These are phyloP conservation scores for Orthosia gracilis DNA, from an alignment of 2,888 invertebrate species.

Conservation along the genomic window DNA sequence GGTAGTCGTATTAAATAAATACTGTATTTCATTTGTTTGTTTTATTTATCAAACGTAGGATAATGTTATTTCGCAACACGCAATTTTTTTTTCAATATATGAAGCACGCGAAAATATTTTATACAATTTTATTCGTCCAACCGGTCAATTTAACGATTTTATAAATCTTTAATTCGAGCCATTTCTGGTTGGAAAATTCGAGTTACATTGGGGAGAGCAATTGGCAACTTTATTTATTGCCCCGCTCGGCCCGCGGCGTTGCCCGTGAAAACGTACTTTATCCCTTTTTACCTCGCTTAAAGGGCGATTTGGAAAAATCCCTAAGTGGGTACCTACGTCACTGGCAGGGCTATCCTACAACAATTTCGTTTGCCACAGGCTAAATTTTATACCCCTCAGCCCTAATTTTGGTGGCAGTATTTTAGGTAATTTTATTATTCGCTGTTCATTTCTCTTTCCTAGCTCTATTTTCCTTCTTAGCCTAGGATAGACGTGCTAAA, in stretches of 20 bases:
- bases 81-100: constrained; percentile 7
- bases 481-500: constrained; percentile 1
- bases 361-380: constrained; percentile 53
- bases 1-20: constrained; percentile 7
- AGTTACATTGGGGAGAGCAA: constrained; percentile 62
- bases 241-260: constrained; percentile 63
- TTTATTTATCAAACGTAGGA: constrained; percentile 1
- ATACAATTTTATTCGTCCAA: constrained; percentile 38
- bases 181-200: constrained; percentile 60
- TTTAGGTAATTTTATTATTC: constrained; percentile 24
- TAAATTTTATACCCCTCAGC: constrained; percentile 38
- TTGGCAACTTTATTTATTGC: constrained; percentile 69
- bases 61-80: background rate
- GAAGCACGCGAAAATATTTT: constrained; percentile 20
- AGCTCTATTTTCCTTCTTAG: background rate
- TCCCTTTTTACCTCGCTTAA: constrained; percentile 64
- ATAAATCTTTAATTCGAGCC: constrained; percentile 55
- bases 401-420: constrained; percentile 32
- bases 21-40: constrained; percentile 7
- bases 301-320: constrained; percentile 66
- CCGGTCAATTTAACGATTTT: constrained; percentile 55
- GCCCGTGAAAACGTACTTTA: constrained; percentile 67
- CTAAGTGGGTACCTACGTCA: constrained; percentile 62
- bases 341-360: constrained; percentile 44
- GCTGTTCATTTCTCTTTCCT: constrained; percentile 3